Conservation (phyloP, 2,113 vertebrate genomes). For the Mystacornis crossleyi region DNA sequence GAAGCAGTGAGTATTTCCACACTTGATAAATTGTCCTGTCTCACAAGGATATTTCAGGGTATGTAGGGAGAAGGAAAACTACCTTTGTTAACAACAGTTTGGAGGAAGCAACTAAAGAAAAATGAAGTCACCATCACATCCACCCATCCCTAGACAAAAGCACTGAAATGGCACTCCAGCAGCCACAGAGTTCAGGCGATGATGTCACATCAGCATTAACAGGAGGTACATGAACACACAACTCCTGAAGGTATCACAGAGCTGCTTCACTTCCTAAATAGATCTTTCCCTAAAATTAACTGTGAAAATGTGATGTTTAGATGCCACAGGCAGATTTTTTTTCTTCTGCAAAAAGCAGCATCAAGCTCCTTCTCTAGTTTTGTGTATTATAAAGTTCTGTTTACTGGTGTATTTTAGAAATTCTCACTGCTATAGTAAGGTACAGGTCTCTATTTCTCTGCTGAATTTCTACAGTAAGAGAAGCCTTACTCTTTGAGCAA, state of each 20-base stretch:
- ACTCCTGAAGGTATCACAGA: background rate
- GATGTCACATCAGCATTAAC: background rate
- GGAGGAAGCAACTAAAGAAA: background rate
- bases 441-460: background rate
- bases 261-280: background rate
- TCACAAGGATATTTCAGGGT: background rate
- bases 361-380: background rate
- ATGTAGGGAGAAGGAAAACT: background rate
- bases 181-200: background rate
- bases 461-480: background rate
- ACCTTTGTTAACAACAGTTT: background rate
- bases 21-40: background rate
- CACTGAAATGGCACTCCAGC: background rate
- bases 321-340: background rate
- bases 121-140: background rate
- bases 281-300: background rate
- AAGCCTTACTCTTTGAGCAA: background rate
- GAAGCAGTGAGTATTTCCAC: background rate
- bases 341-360: background rate
- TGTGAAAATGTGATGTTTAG: background rate
- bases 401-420: background rate
- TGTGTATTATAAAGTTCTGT: background rate
- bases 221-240: accelerated
- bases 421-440: background rate
- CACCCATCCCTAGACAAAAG: background rate